Base-by-base conservation (phyloP, 2,888 invertebrate genomes). In the Theretra japonica region DNA sequence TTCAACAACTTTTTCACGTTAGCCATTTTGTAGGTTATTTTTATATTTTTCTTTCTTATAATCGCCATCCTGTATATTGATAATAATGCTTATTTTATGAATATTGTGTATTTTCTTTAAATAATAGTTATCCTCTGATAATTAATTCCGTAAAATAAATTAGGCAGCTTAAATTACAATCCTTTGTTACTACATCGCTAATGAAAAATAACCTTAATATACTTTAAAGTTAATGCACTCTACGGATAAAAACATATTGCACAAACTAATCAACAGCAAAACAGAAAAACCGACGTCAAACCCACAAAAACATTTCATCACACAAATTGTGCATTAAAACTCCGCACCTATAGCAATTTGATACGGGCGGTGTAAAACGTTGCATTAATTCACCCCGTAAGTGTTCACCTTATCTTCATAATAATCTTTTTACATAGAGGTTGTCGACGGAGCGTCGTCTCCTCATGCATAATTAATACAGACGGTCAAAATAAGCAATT, bases 401-500 rank as follows among this genome's bases (percentile, higher is more conserved):
- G 69, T 72, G 68, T 59, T 77, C 77, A 78, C 79, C 80, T 83
- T 84, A 86, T 85, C 84, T 85, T 84, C 85, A 77, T 80, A 79
- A 81, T 85, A 80, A 83, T 85, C 84, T 86, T 84, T 84, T 83
- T 83, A 81, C 81, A 86, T 81, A 82, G 80, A 82, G 84, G 85
- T 84, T 84, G 82, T 83, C 86, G 82, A 82, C 77, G 77, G 78
- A 79, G 79, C 76, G 79, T 76, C 77, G 79, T 78, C 76, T 77
- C 80, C 85, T 91, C 90, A 90, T 92, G 90, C 91, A 92, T 92
- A 92, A 92, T 92, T 90, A 92, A 92, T 88, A 83, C 76, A 81
- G 77, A 76, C 84, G 90, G 90, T 88, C 90, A 88, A 92, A 92
- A 91, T 90, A 92, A 92, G 92, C 91, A 90, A 92, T 92, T 91